These are phyloP conservation scores for Puffinus mauretanicus DNA, from an alignment of 2,113 vertebrate species.

Conservation along the genomic window DNA sequence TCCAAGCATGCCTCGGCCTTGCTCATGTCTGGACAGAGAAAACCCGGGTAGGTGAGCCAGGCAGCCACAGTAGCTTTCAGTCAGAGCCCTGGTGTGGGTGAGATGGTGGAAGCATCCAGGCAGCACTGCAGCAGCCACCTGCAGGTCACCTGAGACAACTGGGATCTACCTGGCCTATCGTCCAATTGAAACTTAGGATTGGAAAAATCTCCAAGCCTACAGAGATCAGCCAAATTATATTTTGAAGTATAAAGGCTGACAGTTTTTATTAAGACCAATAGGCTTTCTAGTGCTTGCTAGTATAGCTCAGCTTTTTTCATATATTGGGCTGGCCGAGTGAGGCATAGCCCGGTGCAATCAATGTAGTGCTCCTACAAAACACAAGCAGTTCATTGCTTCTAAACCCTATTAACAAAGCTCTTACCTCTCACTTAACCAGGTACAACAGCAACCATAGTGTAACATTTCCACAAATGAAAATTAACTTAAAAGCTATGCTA, in stretches of 20 bases:
- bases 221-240: neutral
- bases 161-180: neutral
- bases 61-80: neutral
- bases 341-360: neutral
- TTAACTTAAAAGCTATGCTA: neutral
- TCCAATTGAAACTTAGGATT: neutral
- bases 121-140: neutral
- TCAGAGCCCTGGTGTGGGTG: neutral
- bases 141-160: neutral
- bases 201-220: neutral
- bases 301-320: neutral
- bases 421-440: neutral
- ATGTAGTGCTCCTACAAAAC: neutral
- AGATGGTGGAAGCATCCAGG: rapidly evolving
- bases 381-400: neutral
- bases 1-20: rapidly evolving
- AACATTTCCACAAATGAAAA: neutral
- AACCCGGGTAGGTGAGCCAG: neutral
- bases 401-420: neutral
- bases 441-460: neutral
- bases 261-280: neutral
- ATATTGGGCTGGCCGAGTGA: neutral
- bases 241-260: neutral
- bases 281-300: neutral
- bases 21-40: neutral